phyloP scores from a whole-genome alignment of 2,113 vertebrate species.

The Ceyx margarethae region DNA sequence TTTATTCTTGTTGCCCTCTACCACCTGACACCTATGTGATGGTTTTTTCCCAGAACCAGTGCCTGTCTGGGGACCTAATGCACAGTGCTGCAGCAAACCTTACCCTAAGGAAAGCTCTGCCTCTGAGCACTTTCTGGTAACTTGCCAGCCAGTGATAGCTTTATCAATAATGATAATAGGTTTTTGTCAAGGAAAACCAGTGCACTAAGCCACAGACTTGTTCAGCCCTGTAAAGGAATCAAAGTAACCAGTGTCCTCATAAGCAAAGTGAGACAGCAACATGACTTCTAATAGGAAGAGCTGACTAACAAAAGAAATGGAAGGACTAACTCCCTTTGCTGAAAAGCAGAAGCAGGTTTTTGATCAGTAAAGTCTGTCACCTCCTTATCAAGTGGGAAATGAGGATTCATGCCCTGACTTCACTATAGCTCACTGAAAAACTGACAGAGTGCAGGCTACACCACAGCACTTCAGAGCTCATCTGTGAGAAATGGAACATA shows the following conservation, averaged over 20 bases:
- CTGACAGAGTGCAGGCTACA: background rate
- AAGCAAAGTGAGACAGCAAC: conserved; percentile 20
- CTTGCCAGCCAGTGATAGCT: conserved; percentile 23
- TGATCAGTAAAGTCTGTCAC: background rate
- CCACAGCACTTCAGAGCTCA: background rate
- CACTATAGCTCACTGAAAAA: background rate
- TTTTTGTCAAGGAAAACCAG: conserved; percentile 4
- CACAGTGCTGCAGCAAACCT: background rate
- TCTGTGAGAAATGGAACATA: background rate
- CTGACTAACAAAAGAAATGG: background rate
- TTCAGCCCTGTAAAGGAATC: background rate
- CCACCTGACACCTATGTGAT: background rate
- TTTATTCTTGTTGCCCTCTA: background rate
- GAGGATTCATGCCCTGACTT: background rate
- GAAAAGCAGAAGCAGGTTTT: background rate
- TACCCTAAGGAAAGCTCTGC: background rate
- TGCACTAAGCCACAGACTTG: background rate
- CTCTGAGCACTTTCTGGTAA: background rate
- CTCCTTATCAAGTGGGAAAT: background rate
- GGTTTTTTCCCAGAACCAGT: background rate
- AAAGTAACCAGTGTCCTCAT: background rate
- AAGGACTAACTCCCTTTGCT: background rate
- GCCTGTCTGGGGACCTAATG: background rate
- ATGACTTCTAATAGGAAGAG: background rate
- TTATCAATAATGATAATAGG: conserved; percentile 53